Evolutionary conservation across 2,888 invertebrate genomes (phyloP), one percentile per base, ranked within the genome.

Genomic region (Tipula confusa): DNA sequence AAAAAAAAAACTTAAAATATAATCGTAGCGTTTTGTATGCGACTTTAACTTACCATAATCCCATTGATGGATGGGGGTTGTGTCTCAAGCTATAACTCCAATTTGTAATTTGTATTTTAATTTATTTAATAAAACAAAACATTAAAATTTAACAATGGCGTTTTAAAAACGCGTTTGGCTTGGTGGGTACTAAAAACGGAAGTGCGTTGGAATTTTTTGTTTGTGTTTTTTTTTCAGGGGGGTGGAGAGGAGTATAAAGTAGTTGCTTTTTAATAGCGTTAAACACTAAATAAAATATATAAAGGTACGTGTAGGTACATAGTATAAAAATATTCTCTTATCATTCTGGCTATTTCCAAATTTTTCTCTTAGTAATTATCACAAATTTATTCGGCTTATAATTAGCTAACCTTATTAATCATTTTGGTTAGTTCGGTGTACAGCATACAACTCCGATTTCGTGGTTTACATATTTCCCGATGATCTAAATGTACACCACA

Each of bases 391-490:
- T 24, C 64, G 3, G 7, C 24, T 24, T 24, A 9, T 9, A 64
- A 64, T 24, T 85, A 89, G 86, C 88, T 89, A 86, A 89, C 88
- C 87, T 88, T 88, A 84, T 89, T 89, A 84, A 95, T 93, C 86
- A 95, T 90, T 84, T 91, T 91, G 33, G 93, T 90, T 43, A 95
- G 89, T 87, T 94, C 93, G 82, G 91, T 91, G 88, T 95, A 95
- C 2, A 95, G 89, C 84, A 93, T 92, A 86, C 95, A 95, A 82
- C 91, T 89, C 29, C 94, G 90, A 86, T 93, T 93, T 64, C 93
- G 91, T 0, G 96, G 96, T 88, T 97, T 97, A 90, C 97, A 97
- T 84, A 96, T 95, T 88, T 95, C 95, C 79, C 96, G 89, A 89
- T 97, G 97, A 89, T 96, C 95, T 83, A 95, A 91, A 0, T 93